Conservation (phyloP, 2,888 invertebrate species). For the Lasioglossum morio region DNA sequence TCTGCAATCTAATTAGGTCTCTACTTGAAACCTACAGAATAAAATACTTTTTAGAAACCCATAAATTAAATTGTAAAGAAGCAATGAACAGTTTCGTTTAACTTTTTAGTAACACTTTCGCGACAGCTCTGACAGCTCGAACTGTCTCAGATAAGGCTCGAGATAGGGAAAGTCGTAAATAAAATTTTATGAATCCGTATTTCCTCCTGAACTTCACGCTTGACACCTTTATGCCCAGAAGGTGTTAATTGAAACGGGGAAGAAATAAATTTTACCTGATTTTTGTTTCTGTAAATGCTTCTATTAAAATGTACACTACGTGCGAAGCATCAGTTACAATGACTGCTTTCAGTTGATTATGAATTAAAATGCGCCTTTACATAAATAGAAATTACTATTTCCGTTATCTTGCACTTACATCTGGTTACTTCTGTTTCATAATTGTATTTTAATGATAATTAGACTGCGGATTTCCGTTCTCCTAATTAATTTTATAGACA, state of each 20-base stretch:
- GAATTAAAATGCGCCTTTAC: background rate
- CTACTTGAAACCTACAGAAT: background rate
- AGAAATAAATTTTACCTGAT: background rate
- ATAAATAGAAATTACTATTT: background rate
- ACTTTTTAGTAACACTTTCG: background rate
- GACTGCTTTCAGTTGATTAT: background rate
- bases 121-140: background rate
- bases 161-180: conserved; percentile 3
- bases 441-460: background rate
- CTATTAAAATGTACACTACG: background rate
- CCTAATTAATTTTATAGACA: background rate
- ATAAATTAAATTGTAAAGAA: background rate
- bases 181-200: conserved; percentile 2
- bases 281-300: background rate
- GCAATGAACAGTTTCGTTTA: background rate
- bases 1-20: background rate
- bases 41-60: background rate
- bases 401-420: background rate
- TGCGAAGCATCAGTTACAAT: background rate
- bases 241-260: background rate
- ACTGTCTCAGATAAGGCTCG: background rate
- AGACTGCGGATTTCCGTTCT: background rate
- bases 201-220: background rate
- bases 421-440: background rate
- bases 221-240: background rate